phyloP scores from a whole-genome alignment of 1,140 invertebrate genomes.

The Caenorhabditis latens region DNA sequence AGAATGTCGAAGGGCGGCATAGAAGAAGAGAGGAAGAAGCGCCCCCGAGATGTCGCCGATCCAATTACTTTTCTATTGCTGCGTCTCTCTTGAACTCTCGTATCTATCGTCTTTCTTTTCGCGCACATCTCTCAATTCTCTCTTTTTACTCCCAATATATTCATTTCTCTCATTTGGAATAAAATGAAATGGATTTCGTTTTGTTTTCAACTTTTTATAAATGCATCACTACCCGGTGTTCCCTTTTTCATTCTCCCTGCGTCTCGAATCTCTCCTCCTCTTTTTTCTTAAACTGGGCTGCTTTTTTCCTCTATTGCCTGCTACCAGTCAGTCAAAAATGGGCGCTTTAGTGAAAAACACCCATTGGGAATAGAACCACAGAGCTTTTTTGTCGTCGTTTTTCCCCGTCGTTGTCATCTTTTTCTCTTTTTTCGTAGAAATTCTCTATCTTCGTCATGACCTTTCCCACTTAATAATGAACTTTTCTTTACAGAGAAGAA shows the following conservation, averaged over 20 bases:
- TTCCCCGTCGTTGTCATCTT: neutral
- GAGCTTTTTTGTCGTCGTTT: neutral
- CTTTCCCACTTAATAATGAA: neutral
- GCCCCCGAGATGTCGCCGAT: constrained; percentile 33
- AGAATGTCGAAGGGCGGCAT: neutral
- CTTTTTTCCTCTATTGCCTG: neutral
- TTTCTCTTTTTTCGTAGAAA: neutral
- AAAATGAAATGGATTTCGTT: neutral
- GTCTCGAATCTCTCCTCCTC: neutral
- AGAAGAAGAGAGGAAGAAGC: constrained; percentile 38
- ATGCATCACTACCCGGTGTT: too few relatives aligned
- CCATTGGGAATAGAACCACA: constrained; percentile 1
- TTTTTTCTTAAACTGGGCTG: neutral
- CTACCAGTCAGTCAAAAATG: constrained; percentile 13
- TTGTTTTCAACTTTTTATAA: too few relatives aligned
- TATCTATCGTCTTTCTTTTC: too few relatives aligned
- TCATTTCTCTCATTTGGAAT: too few relatives aligned
- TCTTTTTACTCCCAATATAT: neutral
- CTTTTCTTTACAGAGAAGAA: neutral
- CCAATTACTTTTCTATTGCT: constrained; percentile 48
- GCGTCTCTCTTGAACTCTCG: constrained; percentile 11
- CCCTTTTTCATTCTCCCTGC: neutral
- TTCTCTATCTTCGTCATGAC: too few relatives aligned
- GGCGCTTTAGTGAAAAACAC: neutral
- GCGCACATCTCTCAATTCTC: neutral